Evolutionary conservation across 2,113 vertebrate genomes (phyloP).

Genomic region (Thamnophis sirtalis): DNA sequence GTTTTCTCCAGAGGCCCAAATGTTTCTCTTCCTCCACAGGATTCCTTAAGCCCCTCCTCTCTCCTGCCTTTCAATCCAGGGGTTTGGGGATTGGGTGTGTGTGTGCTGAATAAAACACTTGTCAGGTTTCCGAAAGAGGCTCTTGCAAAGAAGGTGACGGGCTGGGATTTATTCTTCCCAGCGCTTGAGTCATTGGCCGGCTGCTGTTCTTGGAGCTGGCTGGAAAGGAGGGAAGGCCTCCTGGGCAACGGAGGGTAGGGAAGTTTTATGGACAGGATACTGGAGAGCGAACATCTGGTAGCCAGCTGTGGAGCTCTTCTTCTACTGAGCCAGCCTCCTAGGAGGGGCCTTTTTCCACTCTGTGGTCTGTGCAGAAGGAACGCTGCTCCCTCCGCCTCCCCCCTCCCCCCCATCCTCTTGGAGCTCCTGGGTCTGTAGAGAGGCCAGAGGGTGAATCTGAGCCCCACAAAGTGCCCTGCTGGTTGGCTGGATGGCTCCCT

Average conservation of each 20-base stretch:
- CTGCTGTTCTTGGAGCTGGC: neutral
- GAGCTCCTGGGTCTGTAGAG: neutral
- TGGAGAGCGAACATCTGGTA: constrained; percentile 44
- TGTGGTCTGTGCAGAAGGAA: neutral
- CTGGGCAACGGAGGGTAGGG: neutral
- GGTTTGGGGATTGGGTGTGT: neutral
- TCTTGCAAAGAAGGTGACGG: neutral
- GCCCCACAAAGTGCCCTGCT: neutral
- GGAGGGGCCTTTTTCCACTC: neutral
- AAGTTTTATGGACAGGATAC: neutral
- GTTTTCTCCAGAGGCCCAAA: neutral
- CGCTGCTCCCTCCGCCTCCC: no score
- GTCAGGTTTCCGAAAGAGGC: neutral
- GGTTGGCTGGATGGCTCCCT: neutral
- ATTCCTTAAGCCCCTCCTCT: neutral
- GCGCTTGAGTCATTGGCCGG: neutral
- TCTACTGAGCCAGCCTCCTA: neutral
- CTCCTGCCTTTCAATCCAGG: neutral
- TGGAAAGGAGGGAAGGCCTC: neutral
- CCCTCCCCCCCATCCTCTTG: neutral
- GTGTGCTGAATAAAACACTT: neutral
- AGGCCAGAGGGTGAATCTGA: neutral
- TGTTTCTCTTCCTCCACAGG: neutral
- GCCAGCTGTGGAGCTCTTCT: constrained; percentile 29
- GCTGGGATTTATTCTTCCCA: neutral